phyloP scores from a whole-genome alignment of 2,113 vertebrate genomes.

The Okapia johnstoni region DNA sequence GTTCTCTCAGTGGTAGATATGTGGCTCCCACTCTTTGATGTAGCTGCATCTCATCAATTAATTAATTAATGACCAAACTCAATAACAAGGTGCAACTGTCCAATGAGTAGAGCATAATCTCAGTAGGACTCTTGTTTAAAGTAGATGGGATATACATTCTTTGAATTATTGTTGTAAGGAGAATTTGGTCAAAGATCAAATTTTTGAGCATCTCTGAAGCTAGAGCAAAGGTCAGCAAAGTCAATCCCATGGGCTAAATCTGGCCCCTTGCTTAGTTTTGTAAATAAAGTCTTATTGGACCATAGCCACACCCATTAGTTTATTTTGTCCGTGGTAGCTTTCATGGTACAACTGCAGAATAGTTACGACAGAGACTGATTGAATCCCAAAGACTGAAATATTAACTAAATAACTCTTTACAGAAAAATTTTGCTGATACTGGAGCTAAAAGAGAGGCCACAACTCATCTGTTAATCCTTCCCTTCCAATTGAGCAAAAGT shows the following conservation, averaged over 20 bases:
- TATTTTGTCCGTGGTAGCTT: background rate
- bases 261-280: background rate
- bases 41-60: too few species aligned
- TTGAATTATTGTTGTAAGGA: background rate
- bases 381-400: background rate
- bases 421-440: background rate
- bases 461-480: background rate
- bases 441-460: background rate
- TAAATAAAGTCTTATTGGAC: background rate
- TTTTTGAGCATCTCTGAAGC: background rate
- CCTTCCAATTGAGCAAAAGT: background rate
- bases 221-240: background rate
- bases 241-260: background rate
- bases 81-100: background rate
- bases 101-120: background rate
- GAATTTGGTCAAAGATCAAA: background rate
- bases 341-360: background rate
- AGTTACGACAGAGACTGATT: background rate
- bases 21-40: background rate
- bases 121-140: background rate
- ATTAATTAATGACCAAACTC: background rate
- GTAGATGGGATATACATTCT: background rate
- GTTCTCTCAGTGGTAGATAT: too few species aligned
- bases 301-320: background rate
- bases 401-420: background rate